Percentiles rank a stretch among this genome's conserved stretches.
Evolutionary conservation across 2,888 invertebrate species (phyloP).

Genomic region (Drosophila percnosoma): DNA sequence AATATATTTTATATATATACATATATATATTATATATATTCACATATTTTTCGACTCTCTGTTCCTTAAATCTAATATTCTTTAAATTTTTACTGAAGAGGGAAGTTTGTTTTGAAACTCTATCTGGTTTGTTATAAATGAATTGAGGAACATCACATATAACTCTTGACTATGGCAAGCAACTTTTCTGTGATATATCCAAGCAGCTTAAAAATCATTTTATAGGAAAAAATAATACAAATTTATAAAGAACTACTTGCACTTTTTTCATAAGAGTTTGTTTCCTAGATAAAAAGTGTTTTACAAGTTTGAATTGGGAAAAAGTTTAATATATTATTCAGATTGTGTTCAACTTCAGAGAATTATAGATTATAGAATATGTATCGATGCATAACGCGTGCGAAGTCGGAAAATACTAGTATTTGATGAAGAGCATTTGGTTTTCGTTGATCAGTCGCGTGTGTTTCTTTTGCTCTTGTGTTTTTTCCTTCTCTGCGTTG

Average conservation of each 20-base stretch:
- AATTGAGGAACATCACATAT: not conserved
- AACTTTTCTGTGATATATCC: not conserved
- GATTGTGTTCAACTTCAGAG: not conserved
- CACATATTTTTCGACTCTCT: not conserved
- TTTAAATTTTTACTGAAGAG: not conserved
- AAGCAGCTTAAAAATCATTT: not conserved
- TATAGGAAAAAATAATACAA: not conserved
- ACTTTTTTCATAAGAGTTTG: not conserved
- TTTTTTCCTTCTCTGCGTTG: slow-evolving; percentile 1
- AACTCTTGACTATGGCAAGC: no score
- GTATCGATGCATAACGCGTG: not conserved
- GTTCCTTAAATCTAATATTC: not conserved
- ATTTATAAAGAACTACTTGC: not conserved
- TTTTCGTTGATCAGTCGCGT: slow-evolving; percentile 3
- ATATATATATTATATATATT: no score
- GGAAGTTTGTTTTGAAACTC: not conserved
- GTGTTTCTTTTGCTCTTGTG: not conserved
- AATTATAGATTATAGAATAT: not conserved
- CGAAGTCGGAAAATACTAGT: not conserved
- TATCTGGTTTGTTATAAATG: not conserved
- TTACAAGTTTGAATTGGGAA: not conserved
- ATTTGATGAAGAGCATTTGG: slow-evolving; percentile 28
- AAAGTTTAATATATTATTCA: no score
- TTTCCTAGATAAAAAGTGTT: not conserved
- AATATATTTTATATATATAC: not conserved